Evolutionary conservation across 2,797 vertebrate genomes (phyloP).

Genomic region (Hemitrygon akajei): DNA sequence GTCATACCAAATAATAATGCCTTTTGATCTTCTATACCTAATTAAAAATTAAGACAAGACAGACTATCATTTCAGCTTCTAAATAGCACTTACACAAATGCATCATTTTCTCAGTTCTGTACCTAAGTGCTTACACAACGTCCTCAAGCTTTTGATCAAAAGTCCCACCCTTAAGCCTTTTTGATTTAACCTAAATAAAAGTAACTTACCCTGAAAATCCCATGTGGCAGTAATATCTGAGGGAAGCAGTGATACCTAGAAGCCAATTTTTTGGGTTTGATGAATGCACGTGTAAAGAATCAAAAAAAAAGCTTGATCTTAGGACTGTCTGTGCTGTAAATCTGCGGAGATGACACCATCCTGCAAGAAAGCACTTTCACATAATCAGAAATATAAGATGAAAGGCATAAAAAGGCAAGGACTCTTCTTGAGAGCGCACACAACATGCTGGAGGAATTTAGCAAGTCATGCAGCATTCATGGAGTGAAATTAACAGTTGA

Average conservation of each 20-base stretch:
- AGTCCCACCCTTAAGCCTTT: neutral
- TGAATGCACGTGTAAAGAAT: neutral
- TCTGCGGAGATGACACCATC: neutral
- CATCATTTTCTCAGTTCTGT: neutral
- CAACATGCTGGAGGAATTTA: too few species aligned
- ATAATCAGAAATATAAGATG: neutral
- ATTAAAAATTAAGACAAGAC: neutral
- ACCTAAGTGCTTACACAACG: too few species aligned
- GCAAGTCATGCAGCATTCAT: too few species aligned
- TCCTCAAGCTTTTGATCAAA: neutral
- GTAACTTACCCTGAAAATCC: neutral
- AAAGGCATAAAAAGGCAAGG: neutral
- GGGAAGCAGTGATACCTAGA: neutral
- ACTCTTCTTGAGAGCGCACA: too few species aligned
- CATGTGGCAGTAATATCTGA: neutral
- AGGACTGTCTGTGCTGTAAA: too few species aligned
- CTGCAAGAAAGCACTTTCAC: neutral
- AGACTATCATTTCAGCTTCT: too few species aligned
- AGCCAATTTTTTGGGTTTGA: neutral
- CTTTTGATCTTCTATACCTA: neutral
- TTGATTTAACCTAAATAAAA: neutral
- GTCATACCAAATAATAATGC: neutral
- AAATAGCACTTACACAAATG: neutral
- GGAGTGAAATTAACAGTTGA: too few species aligned
- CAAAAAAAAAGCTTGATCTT: neutral